These are phyloP conservation scores for Cephonodes hylas DNA, from an alignment of 2,888 invertebrate species.

Conservation along the genomic window DNA sequence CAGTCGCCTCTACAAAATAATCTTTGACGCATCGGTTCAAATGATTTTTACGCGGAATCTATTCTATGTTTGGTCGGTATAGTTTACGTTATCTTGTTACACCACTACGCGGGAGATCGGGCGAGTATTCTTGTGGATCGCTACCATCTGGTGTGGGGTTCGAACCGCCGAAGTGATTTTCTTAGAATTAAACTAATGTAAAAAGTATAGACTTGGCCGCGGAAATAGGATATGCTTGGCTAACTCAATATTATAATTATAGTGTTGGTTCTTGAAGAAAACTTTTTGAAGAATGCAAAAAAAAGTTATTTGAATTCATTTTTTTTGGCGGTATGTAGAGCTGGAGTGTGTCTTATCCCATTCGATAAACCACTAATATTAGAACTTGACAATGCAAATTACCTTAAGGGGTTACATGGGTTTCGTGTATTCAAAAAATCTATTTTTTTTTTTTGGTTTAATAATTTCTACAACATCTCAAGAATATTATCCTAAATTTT, in stretches of 20 bases:
- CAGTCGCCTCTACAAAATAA: neutral
- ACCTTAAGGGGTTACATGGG: too few species aligned
- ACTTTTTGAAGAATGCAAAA: too few species aligned
- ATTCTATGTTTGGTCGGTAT: conserved; percentile 11
- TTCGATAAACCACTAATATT: too few species aligned
- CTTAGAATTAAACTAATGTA: too few species aligned
- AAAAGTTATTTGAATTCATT: neutral
- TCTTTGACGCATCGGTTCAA: neutral
- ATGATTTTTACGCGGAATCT: conserved; percentile 10
- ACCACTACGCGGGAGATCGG: conserved; percentile 6
- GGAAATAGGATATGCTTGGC: neutral
- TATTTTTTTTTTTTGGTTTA: too few species aligned
- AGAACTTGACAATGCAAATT: too few species aligned
- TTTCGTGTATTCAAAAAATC: too few species aligned
- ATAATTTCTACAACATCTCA: too few species aligned
- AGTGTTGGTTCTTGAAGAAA: neutral
- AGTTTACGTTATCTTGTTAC: conserved; percentile 13
- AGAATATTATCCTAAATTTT: too few species aligned
- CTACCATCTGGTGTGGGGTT: conserved; percentile 2
- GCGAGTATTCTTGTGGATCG: neutral
- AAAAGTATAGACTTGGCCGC: too few species aligned
- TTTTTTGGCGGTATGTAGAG: neutral
- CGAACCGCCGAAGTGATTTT: neutral
- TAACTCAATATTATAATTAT: neutral
- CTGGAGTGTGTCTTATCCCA: too few species aligned